Percentiles rank a stretch among this genome's conserved stretches.
These are phyloP conservation scores for Phymatocera aterrima DNA, from an alignment of 2,888 invertebrate species.

Conservation along the genomic window DNA sequence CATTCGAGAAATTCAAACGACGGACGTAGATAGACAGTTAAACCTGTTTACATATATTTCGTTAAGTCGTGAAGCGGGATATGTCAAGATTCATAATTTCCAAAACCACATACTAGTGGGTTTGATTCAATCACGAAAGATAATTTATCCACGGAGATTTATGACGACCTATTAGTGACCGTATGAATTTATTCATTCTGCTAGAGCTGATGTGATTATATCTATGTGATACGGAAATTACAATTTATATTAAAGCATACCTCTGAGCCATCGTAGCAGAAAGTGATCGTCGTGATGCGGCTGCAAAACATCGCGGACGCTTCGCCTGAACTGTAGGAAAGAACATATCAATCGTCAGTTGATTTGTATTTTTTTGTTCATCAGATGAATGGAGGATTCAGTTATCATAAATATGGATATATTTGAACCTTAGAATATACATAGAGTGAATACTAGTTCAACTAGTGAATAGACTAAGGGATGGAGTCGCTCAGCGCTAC, in stretches of 20 bases:
- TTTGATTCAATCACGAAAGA: background rate
- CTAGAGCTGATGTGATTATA: background rate
- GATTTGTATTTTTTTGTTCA: background rate
- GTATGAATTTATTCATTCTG: background rate
- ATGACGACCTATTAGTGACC: background rate
- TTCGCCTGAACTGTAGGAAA: constrained; percentile 84
- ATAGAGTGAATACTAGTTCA: too few relatives aligned
- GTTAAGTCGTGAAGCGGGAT: background rate
- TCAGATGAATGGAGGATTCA: too few relatives aligned
- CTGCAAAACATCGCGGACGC: constrained; percentile 81
- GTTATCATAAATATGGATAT: background rate
- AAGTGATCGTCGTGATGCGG: constrained; percentile 88
- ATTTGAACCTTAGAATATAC: background rate
- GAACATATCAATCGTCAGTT: constrained; percentile 35
- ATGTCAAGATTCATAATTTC: background rate
- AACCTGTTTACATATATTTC: background rate
- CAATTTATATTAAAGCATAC: constrained; percentile 74
- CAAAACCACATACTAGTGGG: constrained; percentile 5
- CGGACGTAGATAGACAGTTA: background rate
- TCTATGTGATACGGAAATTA: too few relatives aligned
- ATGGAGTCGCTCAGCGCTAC: too few relatives aligned
- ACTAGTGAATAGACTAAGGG: too few relatives aligned
- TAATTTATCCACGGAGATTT: constrained; percentile 33
- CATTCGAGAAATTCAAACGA: constrained; percentile 6
- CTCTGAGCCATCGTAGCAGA: constrained; percentile 88